Percentiles rank a stretch among this genome's conserved stretches.
Conservation (phyloP, 2,797 vertebrate species). For the Limnodromus scolopaceus region DNA sequence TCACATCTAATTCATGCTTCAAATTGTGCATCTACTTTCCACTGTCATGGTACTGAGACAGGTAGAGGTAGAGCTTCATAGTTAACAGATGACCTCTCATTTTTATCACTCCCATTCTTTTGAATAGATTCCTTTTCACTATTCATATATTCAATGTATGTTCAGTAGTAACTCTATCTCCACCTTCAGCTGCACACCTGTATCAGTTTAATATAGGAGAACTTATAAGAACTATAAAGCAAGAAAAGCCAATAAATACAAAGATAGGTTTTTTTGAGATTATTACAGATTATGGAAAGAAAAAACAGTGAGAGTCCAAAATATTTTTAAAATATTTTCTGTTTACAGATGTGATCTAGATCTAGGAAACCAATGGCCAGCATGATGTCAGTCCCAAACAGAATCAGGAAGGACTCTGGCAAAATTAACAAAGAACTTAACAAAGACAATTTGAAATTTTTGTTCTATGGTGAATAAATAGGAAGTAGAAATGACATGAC, state of each 20-base stretch:
- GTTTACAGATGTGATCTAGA: neutral
- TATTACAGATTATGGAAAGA: neutral
- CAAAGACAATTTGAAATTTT: neutral
- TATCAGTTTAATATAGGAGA: neutral
- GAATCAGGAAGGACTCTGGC: neutral
- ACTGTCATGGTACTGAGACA: neutral
- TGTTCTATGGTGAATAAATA: neutral
- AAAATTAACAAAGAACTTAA: neutral
- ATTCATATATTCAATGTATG: neutral
- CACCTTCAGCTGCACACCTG: rapidly evolving
- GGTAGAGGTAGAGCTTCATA: neutral
- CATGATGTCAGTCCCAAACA: neutral
- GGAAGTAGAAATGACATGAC: neutral
- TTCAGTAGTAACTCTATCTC: neutral
- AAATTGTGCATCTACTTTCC: neutral
- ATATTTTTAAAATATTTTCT: neutral
- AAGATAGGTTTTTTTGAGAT: neutral
- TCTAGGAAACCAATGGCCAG: neutral
- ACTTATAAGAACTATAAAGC: neutral
- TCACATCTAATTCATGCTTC: neutral
- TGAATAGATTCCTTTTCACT: neutral
- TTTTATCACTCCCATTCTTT: neutral
- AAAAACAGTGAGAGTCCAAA: neutral
- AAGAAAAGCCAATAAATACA: neutral
- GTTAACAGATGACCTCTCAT: neutral